Evolutionary conservation across 2,797 vertebrate genomes (phyloP), one percentile per base, ranked within the genome.

Genomic region (Melopsittacus undulatus): DNA sequence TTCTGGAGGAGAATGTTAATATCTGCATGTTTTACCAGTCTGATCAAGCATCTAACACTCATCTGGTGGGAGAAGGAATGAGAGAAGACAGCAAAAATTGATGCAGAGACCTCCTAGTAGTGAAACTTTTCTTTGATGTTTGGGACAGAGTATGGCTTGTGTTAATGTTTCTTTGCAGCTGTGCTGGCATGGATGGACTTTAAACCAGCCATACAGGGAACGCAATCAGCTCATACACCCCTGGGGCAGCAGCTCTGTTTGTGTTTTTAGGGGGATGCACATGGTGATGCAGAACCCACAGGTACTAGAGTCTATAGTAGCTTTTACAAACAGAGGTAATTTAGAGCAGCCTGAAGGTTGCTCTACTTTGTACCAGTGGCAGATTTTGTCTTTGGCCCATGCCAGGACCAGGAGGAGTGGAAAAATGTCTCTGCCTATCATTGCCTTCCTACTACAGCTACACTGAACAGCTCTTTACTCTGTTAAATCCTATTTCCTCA

Each of bases 141-240:
- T 21, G 23, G 38, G 38, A 30, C 22, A 54, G 46, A 57, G 32
- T 13, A 23, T 22, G 51, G 36, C 30, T 88, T 0, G 0, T 15
- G 1, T n/a, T 42, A 23, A 38, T 11, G 34, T 48, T 26, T 51
- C 42, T 81, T 34, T 40, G 19, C 43, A 34, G 48, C 40, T 69
- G 42, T 8, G 10, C 61, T 68, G 57, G 52, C 29, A 11, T 5
- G 10, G 40, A 6, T 32, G 56, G 38, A 32, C 51, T 87, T 89
- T 43, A 81, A 83, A 72, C 14, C 43, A 84, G 69, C 24, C 40
- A 42, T 11, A 59, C 11, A 56, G 85, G 48, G 45, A 3, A 2
- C 30, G 20, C 10, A 22, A 21, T 7, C 20, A 29, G 23, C 69
- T n/a, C 7, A 1, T 70, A 40, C 46, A 54, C 15, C 49, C 36